A percentile compares a stretch with the other conserved stretches of the same genome.
phyloP scores from a whole-genome alignment of 2,797 vertebrate genomes.

The Melanogrammus aeglefinus region DNA sequence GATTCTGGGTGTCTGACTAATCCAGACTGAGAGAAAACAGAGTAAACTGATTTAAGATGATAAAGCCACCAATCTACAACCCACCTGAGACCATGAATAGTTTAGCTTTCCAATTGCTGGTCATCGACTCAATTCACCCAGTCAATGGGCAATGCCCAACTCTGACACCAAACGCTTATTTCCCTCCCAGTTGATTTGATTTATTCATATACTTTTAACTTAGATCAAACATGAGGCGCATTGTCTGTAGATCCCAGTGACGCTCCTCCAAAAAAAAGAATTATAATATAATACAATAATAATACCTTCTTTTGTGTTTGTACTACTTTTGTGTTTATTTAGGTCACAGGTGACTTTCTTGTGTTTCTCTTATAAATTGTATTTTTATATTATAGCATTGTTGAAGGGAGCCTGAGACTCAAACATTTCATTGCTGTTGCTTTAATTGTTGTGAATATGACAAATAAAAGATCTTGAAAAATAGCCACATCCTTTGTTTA shows the following conservation, averaged over 20 bases:
- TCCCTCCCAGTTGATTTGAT: conserved; percentile 29
- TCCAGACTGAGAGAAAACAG: not conserved
- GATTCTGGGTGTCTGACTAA: not conserved
- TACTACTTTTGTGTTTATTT: too few species aligned
- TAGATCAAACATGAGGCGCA: conserved; percentile 56
- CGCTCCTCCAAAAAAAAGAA: conserved; percentile 43
- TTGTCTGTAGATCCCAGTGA: conserved; percentile 53
- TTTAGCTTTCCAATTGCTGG: conserved; percentile 28
- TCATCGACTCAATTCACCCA: not conserved
- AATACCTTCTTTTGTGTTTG: too few species aligned
- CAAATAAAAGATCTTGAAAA: too few species aligned
- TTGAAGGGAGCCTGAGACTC: too few species aligned
- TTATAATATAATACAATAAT: too few species aligned
- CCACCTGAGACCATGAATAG: not conserved
- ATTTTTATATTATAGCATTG: too few species aligned
- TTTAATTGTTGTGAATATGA: too few species aligned
- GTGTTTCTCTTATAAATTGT: too few species aligned
- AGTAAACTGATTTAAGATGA: conserved; percentile 6
- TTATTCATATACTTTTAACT: conserved; percentile 43
- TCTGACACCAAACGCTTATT: not conserved
- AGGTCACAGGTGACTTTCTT: too few species aligned
- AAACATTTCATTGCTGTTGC: too few species aligned
- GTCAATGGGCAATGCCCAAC: not conserved
- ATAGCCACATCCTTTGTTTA: too few species aligned
- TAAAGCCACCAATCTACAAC: conserved; percentile 2